phyloP scores from a whole-genome alignment of 2,888 invertebrate genomes.

The Synergus itoensis region DNA sequence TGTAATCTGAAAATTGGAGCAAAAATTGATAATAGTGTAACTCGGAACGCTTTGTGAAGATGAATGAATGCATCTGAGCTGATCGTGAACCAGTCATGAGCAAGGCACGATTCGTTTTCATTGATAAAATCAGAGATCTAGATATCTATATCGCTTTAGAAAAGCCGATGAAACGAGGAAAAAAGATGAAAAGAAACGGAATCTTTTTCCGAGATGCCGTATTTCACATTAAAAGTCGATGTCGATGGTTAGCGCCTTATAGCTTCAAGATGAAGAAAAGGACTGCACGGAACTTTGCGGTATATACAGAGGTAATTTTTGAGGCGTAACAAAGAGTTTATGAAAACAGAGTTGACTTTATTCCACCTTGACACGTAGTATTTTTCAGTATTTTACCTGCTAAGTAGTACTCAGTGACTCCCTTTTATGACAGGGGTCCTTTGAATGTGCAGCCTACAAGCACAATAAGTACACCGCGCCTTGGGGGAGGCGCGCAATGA shows the following conservation, averaged over 20 bases:
- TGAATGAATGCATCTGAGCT: slow-evolving; percentile 31
- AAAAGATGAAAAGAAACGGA: slow-evolving; percentile 39
- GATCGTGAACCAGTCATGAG: slow-evolving; percentile 10
- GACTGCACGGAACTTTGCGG: not conserved
- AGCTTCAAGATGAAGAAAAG: not conserved
- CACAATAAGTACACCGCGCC: slow-evolving; percentile 16
- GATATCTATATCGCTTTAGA: slow-evolving; percentile 27
- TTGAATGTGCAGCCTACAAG: slow-evolving; percentile 18
- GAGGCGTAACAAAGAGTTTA: slow-evolving; percentile 38
- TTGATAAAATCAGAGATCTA: slow-evolving; percentile 33
- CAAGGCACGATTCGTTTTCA: slow-evolving; percentile 27
- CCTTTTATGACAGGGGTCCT: not conserved
- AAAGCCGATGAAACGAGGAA: slow-evolving; percentile 14
- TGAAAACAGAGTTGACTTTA: not conserved
- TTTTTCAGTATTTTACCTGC: slow-evolving; percentile 24
- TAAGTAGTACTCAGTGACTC: slow-evolving; percentile 17
- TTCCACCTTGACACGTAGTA: slow-evolving; percentile 9
- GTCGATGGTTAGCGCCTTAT: slow-evolving; percentile 6
- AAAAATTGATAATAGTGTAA: not conserved
- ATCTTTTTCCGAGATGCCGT: slow-evolving; percentile 14
- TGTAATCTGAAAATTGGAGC: too few relatives aligned
- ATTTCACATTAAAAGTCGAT: slow-evolving; percentile 37
- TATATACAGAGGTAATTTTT: slow-evolving; percentile 8
- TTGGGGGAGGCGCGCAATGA: slow-evolving; percentile 11
- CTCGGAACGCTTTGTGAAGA: not conserved